A percentile compares a stretch with the other conserved stretches of the same genome.
Conservation (phyloP, 2,797 vertebrate genomes). For the Epinephelus malabaricus region DNA sequence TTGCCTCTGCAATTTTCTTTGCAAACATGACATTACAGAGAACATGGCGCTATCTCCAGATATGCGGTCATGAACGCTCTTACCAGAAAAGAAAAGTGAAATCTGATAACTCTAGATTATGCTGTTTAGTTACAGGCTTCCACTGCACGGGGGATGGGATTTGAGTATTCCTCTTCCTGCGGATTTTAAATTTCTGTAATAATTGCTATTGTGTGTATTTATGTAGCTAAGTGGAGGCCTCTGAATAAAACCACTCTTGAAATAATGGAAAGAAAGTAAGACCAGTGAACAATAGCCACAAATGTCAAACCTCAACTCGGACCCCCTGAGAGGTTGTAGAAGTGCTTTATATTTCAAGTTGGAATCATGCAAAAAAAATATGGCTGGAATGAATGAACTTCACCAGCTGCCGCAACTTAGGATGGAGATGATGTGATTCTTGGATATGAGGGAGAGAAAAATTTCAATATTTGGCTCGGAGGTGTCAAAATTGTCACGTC, state of each 20-base stretch:
- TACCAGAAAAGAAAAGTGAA: constrained; percentile 69
- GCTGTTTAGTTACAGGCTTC: constrained; percentile 54
- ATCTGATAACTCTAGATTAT: constrained; percentile 73
- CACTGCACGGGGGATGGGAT: constrained; percentile 42
- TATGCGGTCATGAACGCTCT: constrained; percentile 56
- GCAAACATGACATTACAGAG: constrained; percentile 71
- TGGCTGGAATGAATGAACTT: constrained; percentile 62
- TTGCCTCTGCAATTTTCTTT: constrained; percentile 74
- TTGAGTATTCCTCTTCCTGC: constrained; percentile 47
- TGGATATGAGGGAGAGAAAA: constrained; percentile 36
- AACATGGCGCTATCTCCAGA: constrained; percentile 68
- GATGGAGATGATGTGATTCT: constrained; percentile 64
- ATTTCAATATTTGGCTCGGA: constrained; percentile 51
- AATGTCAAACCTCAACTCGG: constrained; percentile 68
- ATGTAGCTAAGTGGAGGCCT: constrained; percentile 44
- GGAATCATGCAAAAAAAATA: constrained; percentile 57
- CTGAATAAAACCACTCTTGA: constrained; percentile 53
- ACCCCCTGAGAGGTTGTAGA: constrained; percentile 61
- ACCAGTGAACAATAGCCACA: constrained; percentile 52
- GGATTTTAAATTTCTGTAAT: constrained; percentile 61
- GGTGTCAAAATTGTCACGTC: constrained; percentile 54
- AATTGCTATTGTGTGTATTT: constrained; percentile 63
- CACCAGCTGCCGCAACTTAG: constrained; percentile 58
- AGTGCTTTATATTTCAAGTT: constrained; percentile 62
- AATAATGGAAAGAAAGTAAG: constrained; percentile 60